Evolutionary conservation across 2,888 invertebrate genomes (phyloP).

Genomic region (Spatulosminthurus flaviceps): DNA sequence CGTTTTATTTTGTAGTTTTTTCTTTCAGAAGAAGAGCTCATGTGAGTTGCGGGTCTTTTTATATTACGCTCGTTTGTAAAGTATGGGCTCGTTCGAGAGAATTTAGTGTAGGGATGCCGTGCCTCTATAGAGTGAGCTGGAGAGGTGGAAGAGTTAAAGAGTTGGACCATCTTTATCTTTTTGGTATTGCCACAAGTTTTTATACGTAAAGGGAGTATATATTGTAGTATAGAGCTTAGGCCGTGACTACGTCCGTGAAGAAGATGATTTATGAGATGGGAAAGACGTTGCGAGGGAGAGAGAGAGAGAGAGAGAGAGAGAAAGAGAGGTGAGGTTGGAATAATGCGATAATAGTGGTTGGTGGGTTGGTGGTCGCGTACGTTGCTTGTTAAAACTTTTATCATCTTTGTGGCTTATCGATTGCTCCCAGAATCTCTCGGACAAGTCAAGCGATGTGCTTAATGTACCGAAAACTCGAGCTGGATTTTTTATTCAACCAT

Average conservation of each 20-base stretch:
- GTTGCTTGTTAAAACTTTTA: constrained; percentile 42
- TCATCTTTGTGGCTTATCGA: constrained; percentile 49
- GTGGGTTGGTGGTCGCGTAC: constrained; percentile 26
- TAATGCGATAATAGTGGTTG: constrained; percentile 39
- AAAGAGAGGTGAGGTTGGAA: background rate
- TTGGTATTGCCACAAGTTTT: too few relatives aligned
- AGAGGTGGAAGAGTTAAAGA: too few relatives aligned
- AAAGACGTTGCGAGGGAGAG: constrained; percentile 20
- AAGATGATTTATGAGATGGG: background rate
- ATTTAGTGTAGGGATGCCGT: too few relatives aligned
- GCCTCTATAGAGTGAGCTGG: too few relatives aligned
- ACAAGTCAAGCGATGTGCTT: constrained; percentile 52
- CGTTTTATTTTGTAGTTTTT: too few relatives aligned
- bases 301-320: constrained; percentile 13
- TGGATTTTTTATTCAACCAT: constrained; percentile 38
- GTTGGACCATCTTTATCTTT: too few relatives aligned
- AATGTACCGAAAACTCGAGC: constrained; percentile 53
- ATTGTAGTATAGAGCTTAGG: background rate
- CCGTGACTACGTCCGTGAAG: background rate
- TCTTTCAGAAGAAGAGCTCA: too few relatives aligned
- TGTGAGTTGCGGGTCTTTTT: too few relatives aligned
- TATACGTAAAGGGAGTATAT: background rate
- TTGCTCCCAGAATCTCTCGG: constrained; percentile 50
- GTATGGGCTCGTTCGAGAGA: too few relatives aligned
- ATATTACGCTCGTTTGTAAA: too few relatives aligned